phyloP scores from a whole-genome alignment of 2,797 vertebrate species.

The Phataginus tricuspis region DNA sequence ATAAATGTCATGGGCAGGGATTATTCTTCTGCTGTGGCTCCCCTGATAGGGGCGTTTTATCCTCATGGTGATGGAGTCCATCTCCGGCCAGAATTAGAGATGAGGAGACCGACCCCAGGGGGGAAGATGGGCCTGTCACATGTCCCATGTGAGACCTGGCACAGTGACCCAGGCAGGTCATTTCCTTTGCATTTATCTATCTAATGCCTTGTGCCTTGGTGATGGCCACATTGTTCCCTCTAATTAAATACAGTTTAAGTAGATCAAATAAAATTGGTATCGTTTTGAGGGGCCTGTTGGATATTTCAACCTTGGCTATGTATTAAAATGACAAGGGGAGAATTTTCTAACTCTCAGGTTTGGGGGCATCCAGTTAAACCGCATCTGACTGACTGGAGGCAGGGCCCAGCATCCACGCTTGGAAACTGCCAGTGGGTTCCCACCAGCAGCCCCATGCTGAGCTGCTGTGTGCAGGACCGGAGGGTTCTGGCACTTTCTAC shows the following conservation, averaged over 20 bases:
- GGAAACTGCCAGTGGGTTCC: background rate
- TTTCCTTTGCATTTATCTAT: background rate
- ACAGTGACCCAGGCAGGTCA: rapidly evolving
- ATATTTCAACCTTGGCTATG: background rate
- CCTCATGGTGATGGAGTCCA: rapidly evolving
- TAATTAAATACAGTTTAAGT: background rate
- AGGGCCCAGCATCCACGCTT: too few species aligned
- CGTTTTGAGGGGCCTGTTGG: background rate
- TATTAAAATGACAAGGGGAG: background rate
- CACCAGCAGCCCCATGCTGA: background rate
- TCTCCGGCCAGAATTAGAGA: background rate
- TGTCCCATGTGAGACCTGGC: background rate
- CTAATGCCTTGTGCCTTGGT: background rate
- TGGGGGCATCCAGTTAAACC: background rate
- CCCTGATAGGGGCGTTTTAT: background rate
- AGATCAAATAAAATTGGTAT: background rate
- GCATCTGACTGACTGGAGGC: background rate
- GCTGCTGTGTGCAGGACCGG: background rate
- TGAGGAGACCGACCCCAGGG: background rate
- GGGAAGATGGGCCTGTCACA: rapidly evolving
- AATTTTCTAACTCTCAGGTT: background rate
- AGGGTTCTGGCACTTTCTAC: background rate
- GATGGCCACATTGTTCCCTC: background rate
- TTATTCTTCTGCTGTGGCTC: rapidly evolving
- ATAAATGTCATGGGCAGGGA: rapidly evolving